Percentiles rank a stretch among this genome's conserved stretches.
Evolutionary conservation across 2,113 vertebrate species (phyloP).

Genomic region (Spermophilus dauricus): DNA sequence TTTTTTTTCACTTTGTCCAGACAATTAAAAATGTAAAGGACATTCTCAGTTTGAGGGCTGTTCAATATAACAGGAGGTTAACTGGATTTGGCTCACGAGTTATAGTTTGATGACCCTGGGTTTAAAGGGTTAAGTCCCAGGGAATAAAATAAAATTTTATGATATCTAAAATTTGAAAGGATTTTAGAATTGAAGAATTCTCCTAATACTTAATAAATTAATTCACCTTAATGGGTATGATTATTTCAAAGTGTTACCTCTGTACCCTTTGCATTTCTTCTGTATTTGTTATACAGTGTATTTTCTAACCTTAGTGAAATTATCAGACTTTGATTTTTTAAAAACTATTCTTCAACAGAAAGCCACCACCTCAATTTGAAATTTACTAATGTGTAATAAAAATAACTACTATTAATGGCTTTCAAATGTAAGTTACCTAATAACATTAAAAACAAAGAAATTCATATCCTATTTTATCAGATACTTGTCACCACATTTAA

Average conservation of each 20-base stretch:
- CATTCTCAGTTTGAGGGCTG: not conserved
- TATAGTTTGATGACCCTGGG: not conserved
- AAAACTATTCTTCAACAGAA: not conserved
- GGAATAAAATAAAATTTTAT: conserved; percentile 41
- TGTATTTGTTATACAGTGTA: not conserved
- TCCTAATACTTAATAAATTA: not conserved
- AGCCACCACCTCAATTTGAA: not conserved
- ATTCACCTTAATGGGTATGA: not conserved
- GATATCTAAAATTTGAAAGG: conserved; percentile 32
- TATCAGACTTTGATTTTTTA: not conserved
- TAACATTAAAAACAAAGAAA: conserved; percentile 47
- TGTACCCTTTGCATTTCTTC: not conserved
- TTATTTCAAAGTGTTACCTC: conserved; percentile 27
- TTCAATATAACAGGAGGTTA: not conserved
- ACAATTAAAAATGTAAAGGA: conserved; percentile 37
- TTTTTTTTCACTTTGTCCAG: conserved; percentile 53
- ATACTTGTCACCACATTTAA: not conserved
- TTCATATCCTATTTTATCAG: not conserved
- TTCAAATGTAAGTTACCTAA: conserved; percentile 58
- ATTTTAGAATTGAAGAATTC: conserved; percentile 35
- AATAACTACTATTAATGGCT: not conserved
- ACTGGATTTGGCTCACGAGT: not conserved
- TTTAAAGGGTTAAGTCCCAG: not conserved
- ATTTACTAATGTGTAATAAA: conserved; percentile 30
- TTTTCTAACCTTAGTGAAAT: conserved; percentile 1